phyloP scores from a whole-genome alignment of 2,113 vertebrate genomes.

The Nasalis larvatus region DNA sequence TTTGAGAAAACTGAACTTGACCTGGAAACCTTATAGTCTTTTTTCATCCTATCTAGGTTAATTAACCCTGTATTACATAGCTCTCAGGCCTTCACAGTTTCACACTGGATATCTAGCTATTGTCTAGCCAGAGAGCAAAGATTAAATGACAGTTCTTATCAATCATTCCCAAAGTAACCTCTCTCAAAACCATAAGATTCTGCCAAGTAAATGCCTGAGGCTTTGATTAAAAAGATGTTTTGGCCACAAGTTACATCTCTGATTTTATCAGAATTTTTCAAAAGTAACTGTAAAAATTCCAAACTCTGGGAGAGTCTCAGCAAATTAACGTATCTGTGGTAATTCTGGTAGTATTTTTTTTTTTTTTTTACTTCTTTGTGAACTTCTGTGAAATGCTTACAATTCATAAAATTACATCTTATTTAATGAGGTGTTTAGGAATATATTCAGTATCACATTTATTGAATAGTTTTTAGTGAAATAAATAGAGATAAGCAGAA shows the following conservation, averaged over 20 bases:
- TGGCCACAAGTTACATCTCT: not conserved
- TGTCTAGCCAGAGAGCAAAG: conserved; percentile 3
- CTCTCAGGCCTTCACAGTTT: not conserved
- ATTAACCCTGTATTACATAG: not conserved
- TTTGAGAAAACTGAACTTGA: conserved; percentile 41
- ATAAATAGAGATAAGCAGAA: not conserved
- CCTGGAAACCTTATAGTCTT: not conserved
- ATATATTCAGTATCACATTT: not conserved
- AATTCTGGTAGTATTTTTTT: not conserved
- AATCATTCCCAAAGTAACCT: not conserved
- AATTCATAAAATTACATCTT: conserved; percentile 9
- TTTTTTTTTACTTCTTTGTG: not conserved
- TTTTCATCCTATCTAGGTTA: not conserved
- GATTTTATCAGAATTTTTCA: not conserved
- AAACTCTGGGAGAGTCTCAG: not conserved
- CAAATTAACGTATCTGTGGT: not conserved
- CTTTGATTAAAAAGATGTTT: conserved; percentile 19
- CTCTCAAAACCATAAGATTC: not conserved
- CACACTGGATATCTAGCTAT: not conserved
- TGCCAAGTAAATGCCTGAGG: not conserved
- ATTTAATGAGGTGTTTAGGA: not conserved
- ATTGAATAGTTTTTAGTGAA: not conserved
- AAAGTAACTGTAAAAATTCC: not conserved
- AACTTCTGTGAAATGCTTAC: not conserved
- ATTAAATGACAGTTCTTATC: conserved; percentile 23